Base-by-base conservation (phyloP, 2,888 invertebrate genomes). In the Tenthredo livida region DNA sequence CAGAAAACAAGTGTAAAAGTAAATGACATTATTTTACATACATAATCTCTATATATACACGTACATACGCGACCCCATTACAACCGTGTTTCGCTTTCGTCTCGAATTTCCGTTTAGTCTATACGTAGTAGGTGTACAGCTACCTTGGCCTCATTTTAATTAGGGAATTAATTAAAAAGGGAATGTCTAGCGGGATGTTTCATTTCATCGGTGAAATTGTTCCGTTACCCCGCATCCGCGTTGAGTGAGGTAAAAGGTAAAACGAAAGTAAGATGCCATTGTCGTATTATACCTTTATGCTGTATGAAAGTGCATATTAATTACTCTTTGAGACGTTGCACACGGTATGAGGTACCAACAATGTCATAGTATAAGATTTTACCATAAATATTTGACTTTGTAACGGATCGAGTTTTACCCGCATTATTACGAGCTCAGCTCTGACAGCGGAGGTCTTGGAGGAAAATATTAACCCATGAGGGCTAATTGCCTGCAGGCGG, bases 101-200 rank as follows among this genome's bases (percentile, higher is more conserved):
- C 25, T 61, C 61, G 25, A 61, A 61, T 61, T 61, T 61, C 25
- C 21, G 61, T 61, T 25, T 7, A 61, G 61, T 10, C 61, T 25
- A 6, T 54, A 54, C 5, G 5, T 50, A 50, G 17, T 17, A 17
- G 15, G n/a, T n/a, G 7, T 47, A n/a, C 54, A 54, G 54, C n/a
- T 54, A 54, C 54, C 54, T 54, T 54, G 7, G 54, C 54, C 54
- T 54, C 2, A 54, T 54, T 54, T 87, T 90, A 90, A 90, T 90
- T 90, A 89, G 86, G 84, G 88, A 88, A 90, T 90, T 89, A 90
- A 90, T 89, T 90, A 89, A 86, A 87, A 73, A 29, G 86, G 84
- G 86, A 86, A 84, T 72, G 85, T 87, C 86, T 83, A 84, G 84
- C 75, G 58, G 78, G 82, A 54, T 84, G 84, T 86, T 87, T 86